Percentiles rank a stretch among this genome's conserved stretches.
Evolutionary conservation across 2,113 vertebrate species (phyloP).

Genomic region (Carlito syrichta): DNA sequence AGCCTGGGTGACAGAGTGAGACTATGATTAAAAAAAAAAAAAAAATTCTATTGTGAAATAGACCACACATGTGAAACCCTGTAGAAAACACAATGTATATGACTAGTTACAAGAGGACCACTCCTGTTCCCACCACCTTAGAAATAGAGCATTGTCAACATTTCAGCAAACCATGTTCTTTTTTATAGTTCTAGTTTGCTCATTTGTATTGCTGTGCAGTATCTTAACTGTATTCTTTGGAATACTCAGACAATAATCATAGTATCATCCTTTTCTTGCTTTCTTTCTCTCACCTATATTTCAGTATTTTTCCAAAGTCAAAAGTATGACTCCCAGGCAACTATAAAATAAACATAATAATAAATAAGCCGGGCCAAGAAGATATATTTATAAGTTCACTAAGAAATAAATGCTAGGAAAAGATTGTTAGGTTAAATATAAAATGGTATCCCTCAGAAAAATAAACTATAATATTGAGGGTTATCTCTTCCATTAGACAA

Average conservation of each 20-base stretch:
- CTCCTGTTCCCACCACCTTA: not conserved
- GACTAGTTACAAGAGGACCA: not conserved
- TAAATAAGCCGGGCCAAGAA: not conserved
- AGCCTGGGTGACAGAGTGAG: not conserved
- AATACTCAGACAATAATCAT: not conserved
- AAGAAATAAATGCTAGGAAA: not conserved
- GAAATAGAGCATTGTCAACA: not conserved
- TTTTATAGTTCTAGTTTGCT: not conserved
- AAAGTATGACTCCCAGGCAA: not conserved
- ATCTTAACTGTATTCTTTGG: not conserved
- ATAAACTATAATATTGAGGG: not conserved
- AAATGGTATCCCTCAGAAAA: not conserved
- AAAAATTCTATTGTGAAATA: not conserved
- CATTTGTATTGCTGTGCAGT: not conserved
- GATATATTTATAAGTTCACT: not conserved
- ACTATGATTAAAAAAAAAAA: not conserved
- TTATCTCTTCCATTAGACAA: not conserved
- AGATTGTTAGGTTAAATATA: not conserved
- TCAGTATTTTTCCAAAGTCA: not conserved
- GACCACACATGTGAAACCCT: not conserved
- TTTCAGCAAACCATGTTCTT: not conserved
- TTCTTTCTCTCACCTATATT: not conserved
- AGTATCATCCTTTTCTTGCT: not conserved
- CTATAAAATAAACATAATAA: not conserved
- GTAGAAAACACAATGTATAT: not conserved